These are phyloP conservation scores for Drosophila sechellia DNA, from an alignment of 1,140 invertebrate genomes.

Conservation along the genomic window DNA sequence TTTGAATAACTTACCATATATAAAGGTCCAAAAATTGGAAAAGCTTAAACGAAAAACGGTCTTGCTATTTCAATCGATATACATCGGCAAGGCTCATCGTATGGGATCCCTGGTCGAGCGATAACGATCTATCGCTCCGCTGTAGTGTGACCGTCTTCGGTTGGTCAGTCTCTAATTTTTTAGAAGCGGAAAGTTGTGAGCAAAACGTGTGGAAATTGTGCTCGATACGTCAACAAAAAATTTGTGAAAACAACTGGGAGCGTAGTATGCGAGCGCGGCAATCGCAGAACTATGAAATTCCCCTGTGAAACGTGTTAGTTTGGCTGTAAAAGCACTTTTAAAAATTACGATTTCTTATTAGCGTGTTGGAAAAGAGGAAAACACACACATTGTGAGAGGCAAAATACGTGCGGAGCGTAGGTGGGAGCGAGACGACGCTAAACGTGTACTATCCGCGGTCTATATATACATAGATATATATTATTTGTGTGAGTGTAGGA, in stretches of 20 bases:
- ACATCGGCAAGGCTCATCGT: not conserved
- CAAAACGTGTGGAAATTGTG: conserved; percentile 52
- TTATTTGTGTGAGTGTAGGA: conserved; percentile 55
- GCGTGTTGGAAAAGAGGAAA: conserved; percentile 75
- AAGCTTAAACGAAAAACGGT: not conserved
- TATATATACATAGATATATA: conserved; percentile 68
- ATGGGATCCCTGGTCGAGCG: conserved; percentile 3
- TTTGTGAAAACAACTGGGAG: conserved; percentile 38
- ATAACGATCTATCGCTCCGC: conserved; percentile 11
- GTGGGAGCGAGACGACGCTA: conserved; percentile 68
- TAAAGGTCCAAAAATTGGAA: not conserved
- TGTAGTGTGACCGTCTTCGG: conserved; percentile 35
- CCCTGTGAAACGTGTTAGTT: conserved; percentile 70
- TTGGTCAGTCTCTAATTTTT: conserved; percentile 39
- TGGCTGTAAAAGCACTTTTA: conserved; percentile 52
- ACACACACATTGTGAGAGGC: conserved; percentile 73
- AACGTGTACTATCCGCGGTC: conserved; percentile 73
- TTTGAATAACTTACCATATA: too few species aligned
- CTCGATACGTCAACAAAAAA: conserved; percentile 64
- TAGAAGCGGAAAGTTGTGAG: conserved; percentile 37
- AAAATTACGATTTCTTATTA: conserved; percentile 70
- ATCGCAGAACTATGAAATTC: conserved; percentile 58
- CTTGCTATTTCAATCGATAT: not conserved
- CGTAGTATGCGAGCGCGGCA: conserved; percentile 44
- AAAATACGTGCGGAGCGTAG: conserved; percentile 57